These are phyloP conservation scores for Dasyurus viverrinus DNA, from an alignment of 2,113 vertebrate genomes.

Conservation along the genomic window DNA sequence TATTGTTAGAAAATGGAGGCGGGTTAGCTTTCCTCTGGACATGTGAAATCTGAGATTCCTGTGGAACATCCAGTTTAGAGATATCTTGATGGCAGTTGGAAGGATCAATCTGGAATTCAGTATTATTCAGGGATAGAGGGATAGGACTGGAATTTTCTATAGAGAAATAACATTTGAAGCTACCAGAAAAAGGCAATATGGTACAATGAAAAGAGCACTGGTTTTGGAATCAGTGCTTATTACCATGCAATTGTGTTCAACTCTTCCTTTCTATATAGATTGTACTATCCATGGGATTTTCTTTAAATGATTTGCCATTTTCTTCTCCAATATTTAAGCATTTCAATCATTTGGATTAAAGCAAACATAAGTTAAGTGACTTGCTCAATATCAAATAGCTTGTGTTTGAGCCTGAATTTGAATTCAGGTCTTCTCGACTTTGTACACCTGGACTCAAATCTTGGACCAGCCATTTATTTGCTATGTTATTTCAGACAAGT, in stretches of 20 bases:
- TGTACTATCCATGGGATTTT: background rate
- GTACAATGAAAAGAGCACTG: background rate
- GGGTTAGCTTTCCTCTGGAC: background rate
- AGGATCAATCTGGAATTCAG: background rate
- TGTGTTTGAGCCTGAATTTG: background rate
- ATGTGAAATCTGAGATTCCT: background rate
- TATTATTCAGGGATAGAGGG: background rate
- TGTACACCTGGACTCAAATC: slow-evolving; percentile 13
- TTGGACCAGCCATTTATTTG: slow-evolving; percentile 29
- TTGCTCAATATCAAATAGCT: background rate
- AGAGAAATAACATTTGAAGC: background rate
- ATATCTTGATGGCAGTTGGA: background rate
- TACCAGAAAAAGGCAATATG: background rate
- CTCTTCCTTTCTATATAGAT: background rate
- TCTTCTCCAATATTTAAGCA: background rate
- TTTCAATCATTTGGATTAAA: background rate
- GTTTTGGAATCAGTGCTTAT: background rate
- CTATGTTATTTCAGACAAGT: slow-evolving; percentile 56
- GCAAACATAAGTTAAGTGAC: background rate
- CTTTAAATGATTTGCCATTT: background rate
- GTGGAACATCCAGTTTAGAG: background rate
- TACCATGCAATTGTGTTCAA: background rate
- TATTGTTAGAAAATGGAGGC: background rate
- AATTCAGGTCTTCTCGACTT: background rate
- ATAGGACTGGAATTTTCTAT: background rate